Evolutionary conservation across 2,113 vertebrate genomes (phyloP).

Genomic region (Gambusia affinis): DNA sequence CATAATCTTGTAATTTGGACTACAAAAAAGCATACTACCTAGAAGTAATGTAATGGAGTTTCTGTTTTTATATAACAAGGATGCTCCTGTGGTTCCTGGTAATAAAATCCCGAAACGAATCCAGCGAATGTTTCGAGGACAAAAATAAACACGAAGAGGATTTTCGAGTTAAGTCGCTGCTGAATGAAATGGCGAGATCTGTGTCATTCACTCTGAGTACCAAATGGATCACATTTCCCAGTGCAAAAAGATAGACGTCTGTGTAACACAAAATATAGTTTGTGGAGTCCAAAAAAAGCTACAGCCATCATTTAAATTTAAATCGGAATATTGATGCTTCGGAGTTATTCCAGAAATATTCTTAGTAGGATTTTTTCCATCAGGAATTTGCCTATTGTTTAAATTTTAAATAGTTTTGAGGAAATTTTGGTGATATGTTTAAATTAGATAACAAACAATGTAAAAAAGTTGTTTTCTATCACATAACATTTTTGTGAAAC

Average conservation of each 20-base stretch:
- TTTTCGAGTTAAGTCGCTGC: not conserved
- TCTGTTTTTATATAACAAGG: not conserved
- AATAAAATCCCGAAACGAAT: not conserved
- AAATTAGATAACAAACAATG: not conserved
- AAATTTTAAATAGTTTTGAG: too few species aligned
- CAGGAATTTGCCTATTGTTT: too few species aligned
- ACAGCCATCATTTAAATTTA: conserved; percentile 2
- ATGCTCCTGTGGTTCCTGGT: not conserved
- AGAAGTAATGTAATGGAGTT: not conserved
- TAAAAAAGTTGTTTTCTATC: not conserved
- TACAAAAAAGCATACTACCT: not conserved
- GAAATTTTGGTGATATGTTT: too few species aligned
- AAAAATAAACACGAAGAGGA: conserved; percentile 1
- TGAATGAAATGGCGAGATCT: not conserved
- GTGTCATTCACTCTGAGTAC: not conserved
- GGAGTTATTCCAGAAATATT: not conserved
- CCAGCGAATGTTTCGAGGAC: not conserved
- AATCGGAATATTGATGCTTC: not conserved
- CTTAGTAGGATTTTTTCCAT: not conserved
- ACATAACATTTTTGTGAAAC: too few species aligned
- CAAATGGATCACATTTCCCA: not conserved
- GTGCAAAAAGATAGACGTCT: not conserved
- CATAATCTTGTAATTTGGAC: not conserved
- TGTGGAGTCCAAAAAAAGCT: not conserved
- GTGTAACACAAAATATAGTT: not conserved